Base-by-base conservation (phyloP, 2,113 vertebrate species). In the Stercorarius parasiticus region DNA sequence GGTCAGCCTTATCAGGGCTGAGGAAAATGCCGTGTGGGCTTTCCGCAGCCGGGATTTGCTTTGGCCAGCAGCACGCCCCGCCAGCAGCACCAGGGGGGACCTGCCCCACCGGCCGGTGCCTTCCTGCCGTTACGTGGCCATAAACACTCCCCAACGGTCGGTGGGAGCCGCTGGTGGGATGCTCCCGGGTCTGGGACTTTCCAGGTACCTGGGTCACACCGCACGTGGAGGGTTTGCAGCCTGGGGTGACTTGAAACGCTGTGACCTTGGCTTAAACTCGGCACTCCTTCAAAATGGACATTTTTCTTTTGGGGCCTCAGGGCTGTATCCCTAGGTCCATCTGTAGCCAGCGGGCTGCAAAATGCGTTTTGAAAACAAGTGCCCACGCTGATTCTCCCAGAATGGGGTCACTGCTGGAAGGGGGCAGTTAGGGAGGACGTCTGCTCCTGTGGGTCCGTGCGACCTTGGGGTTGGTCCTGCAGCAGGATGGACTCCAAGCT, bases 391-490 rank as follows among this genome's bases (percentile, higher is more conserved):
- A 49, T 14, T 47, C 1, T 70, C 34, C 11, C 15, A 38, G 55
- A 25, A 52, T 13, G 19, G 40, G 6, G 8, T 56, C 38, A 42
- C 26, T 61, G 30, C 26, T 56, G 59, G 38, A 43, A 50, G 56
- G 42, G 26, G 21, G 8, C 34, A 23, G 26, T 21, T 18, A 17
- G 38, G 52, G n/a, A 32, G 29, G 22, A 15, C 8, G 6, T 15
- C 43, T 15, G 32, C 30, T 58, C 25, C 43, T 3, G 1, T 16
- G 58, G n/a, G 29, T 61, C 55, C 40, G 5, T 17, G 34, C 2
- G 1, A n/a, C 38, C 26, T 42, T 0, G 1, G 66, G 38, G 40
- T 15, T 1, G 0, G 30, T 90, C 17, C 22, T 0, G 0, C 50
- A 21, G 40, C 1, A 16, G 62, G 38, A 19, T 22, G 45, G 36